Evolutionary conservation across 2,888 invertebrate genomes (phyloP), one percentile per base, ranked within the genome.

Genomic region (Ptilodon capucinus): DNA sequence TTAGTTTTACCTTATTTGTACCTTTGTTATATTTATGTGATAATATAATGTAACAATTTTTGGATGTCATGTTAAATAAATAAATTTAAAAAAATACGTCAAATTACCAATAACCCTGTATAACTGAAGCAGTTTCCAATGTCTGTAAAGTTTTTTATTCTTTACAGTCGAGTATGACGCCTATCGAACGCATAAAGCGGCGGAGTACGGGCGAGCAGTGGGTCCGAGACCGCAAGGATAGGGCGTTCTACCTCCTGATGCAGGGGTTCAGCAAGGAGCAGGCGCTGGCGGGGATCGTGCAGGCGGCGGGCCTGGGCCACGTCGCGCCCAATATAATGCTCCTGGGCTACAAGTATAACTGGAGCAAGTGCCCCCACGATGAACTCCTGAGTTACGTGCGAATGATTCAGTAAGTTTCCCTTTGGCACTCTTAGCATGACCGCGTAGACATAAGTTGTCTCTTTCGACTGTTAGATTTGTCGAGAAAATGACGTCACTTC

Each of bases 261-360:
- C 94, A 95, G 71, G 94, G 94, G 11, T 91, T 94, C 50, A 84
- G 81, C 43, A 93, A 96, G 71, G 96, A 96, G 79, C 86, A 92
- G 40, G 98, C 97, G 7, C 95, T 95, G 6, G 94, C 94, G 61
- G 95, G 96, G 5, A 84, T 98, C 30, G 92, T 98, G 77, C 97
- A 98, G 88, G 93, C 96, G 1, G 89, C 95, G 0, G 99, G 99
- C 5, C 94, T 99, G 47, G 99, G 99, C 13, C 96, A 97, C n/a
- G 36, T 60, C 6, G 17, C 51, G 40, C 98, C 99, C 3, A 99
- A 99, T 79, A 96, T 98, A 42, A 89, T 99, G 32, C 92, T 99
- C 68, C 94, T 99, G 93, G 99, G 99, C 6, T 99, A 95, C 87
- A 98, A 99, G 81, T 92, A 93, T n/a, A 94, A 98, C 78, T 99